phyloP scores from a whole-genome alignment of 2,888 invertebrate genomes.

The Apamea crenata region DNA sequence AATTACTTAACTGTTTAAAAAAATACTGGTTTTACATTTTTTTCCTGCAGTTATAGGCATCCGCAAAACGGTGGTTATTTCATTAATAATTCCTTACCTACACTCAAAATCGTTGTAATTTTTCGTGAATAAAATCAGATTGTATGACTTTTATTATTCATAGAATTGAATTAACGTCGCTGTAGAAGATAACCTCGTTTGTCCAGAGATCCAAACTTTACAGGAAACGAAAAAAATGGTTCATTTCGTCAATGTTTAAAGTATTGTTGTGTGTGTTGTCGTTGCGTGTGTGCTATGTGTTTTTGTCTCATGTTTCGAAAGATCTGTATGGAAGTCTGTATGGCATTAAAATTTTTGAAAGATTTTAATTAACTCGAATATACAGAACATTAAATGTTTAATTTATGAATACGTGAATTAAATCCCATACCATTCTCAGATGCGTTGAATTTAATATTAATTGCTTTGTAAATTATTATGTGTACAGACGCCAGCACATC shows the following conservation, averaged over 20 bases:
- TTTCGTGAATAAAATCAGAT: background rate
- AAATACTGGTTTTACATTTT: background rate
- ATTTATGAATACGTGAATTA: background rate
- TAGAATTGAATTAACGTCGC: background rate
- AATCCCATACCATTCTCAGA: conserved; percentile 4
- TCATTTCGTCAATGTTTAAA: background rate
- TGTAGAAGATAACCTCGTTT: background rate
- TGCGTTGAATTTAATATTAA: conserved; percentile 38
- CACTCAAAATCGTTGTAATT: background rate
- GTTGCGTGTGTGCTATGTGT: too few species aligned
- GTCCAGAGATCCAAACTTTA: background rate
- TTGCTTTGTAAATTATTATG: conserved; percentile 47
- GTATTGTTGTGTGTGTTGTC: too few species aligned
- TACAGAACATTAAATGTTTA: background rate
- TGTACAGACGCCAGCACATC: too few species aligned
- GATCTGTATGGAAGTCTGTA: background rate
- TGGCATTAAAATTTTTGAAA: background rate
- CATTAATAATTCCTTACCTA: background rate
- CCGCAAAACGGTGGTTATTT: background rate
- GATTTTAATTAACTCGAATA: background rate
- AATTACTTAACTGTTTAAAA: conserved; percentile 37
- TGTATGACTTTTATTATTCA: too few species aligned
- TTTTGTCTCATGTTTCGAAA: background rate
- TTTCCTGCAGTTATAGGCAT: background rate
- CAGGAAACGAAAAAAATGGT: background rate